These are phyloP conservation scores for Drosophila elegans DNA, from an alignment of 1,140 invertebrate species.

Conservation along the genomic window DNA sequence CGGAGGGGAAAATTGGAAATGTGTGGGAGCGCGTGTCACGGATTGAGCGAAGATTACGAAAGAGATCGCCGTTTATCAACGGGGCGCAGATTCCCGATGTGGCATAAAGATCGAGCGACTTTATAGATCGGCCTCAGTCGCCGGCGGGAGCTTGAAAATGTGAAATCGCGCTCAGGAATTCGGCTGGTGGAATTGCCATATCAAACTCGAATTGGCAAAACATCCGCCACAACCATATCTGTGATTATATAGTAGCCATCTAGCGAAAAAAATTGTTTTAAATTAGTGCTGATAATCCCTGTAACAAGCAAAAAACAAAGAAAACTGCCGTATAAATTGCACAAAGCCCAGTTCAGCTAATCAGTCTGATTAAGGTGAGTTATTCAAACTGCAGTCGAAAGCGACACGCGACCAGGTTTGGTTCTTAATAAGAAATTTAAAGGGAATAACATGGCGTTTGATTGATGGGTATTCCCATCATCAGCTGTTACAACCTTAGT, in stretches of 20 bases:
- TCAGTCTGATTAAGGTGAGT: constrained; percentile 63
- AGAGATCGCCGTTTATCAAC: constrained; percentile 49
- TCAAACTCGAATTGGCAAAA: constrained; percentile 33
- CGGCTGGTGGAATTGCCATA: constrained; percentile 24
- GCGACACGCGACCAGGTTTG: constrained; percentile 59
- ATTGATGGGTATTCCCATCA: constrained; percentile 23
- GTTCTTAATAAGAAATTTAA: constrained; percentile 14
- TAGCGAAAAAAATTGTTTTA: constrained; percentile 16
- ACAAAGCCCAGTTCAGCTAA: constrained; percentile 31
- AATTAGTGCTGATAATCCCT: constrained; percentile 39
- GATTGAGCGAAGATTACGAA: constrained; percentile 40
- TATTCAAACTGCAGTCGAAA: constrained; percentile 21
- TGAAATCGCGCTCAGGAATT: constrained; percentile 55
- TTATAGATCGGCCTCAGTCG: constrained; percentile 52
- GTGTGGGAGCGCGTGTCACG: constrained; percentile 44
- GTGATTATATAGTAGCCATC: constrained; percentile 59
- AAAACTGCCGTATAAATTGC: constrained; percentile 24
- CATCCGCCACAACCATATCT: constrained; percentile 53
- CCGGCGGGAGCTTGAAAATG: constrained; percentile 67
- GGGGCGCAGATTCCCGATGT: constrained; percentile 24
- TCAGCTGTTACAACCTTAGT: not conserved
- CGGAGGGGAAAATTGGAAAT: constrained; percentile 7
- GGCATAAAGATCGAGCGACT: constrained; percentile 29
- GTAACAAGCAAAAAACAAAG: constrained; percentile 23
- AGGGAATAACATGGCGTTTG: constrained; percentile 49